A percentile compares a stretch with the other conserved stretches of the same genome.
These are phyloP conservation scores for Drosophila robusta DNA, from an alignment of 2,888 invertebrate genomes.

Conservation along the genomic window DNA sequence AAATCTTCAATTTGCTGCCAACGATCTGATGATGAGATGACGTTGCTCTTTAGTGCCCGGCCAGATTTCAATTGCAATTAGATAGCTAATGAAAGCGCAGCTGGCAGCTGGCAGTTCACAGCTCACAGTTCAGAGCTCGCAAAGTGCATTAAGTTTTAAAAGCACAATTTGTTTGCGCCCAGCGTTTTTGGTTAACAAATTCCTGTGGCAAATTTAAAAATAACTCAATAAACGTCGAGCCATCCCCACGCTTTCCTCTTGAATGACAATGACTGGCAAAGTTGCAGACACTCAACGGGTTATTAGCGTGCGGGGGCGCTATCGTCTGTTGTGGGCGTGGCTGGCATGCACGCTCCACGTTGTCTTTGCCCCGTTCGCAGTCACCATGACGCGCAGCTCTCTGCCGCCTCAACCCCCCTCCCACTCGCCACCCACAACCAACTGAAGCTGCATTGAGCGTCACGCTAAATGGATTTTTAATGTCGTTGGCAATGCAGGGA, in stretches of 20 bases:
- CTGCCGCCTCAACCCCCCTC: conserved; percentile 5
- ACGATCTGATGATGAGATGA: conserved; percentile 18
- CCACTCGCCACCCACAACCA: not conserved
- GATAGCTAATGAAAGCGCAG: conserved; percentile 36
- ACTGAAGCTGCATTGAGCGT: conserved; percentile 63
- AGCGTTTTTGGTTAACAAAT: conserved; percentile 57
- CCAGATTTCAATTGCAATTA: conserved; percentile 47
- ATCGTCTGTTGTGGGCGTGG: conserved; percentile 35
- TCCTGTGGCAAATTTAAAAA: conserved; percentile 61
- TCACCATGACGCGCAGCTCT: conserved; percentile 46
- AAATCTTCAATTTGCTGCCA: conserved; percentile 42
- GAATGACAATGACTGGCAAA: conserved; percentile 55
- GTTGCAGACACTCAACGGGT: conserved; percentile 69
- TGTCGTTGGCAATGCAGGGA: conserved; percentile 75
- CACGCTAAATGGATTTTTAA: conserved; percentile 82
- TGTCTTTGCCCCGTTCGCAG: conserved; percentile 33
- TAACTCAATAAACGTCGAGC: conserved; percentile 63
- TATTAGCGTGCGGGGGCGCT: conserved; percentile 57
- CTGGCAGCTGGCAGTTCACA: not conserved
- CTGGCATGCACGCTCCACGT: conserved; percentile 24
- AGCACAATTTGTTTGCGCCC: conserved; percentile 43
- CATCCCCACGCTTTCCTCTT: conserved; percentile 11
- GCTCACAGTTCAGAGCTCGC: not conserved
- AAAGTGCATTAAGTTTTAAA: conserved; percentile 17
- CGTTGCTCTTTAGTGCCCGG: conserved; percentile 5